Base-by-base conservation (phyloP, 2,113 vertebrate genomes). In the Hylia prasina region DNA sequence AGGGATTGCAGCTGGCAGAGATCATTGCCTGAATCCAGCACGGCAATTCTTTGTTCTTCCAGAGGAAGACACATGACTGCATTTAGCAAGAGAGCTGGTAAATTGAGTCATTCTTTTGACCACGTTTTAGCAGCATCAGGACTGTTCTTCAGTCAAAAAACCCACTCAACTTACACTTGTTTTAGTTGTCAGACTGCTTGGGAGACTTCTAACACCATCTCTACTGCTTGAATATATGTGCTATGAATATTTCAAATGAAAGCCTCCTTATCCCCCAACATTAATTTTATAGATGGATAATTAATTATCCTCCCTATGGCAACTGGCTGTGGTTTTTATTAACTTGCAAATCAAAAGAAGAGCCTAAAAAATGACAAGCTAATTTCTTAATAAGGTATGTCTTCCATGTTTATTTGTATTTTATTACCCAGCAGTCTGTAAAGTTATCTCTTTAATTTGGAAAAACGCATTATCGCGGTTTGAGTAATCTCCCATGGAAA, bases 261-360 rank as follows among this genome's bases (percentile, higher is more conserved):
- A 82, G 18, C 81, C 61, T 96, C 63, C 45, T 78, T 20, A 63
- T 40, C 35, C 47, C 39, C 31, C 15, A 73, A 14, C 63, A 48
- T 90, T 95, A 90, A 94, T 94, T 96, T 96, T 89, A 97, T 79
- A 97, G 89, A 91, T 88, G 70, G 83, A 35, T 94, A 96, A 97
- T 97, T 97, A 97, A 97, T 97, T 95, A 95, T 86, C 82, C 11
- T 93, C 81, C 94, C 85, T 89, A 84, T 94, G 86, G 94, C 86
- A 96, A 95, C 68, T 57, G 84, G 79, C 39, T 79, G 83, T 72
- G 91, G 22, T 82, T 97, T 97, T 96, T 96, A 96, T 96, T 93
- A 97, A 96, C 95, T 96, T 94, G 90, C 92, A 97, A 97, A 97
- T 97, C 97, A 97, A 96, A 95, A 92, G 93, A 91, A 72, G 65